Percentiles rank a stretch among this genome's conserved stretches.
phyloP scores from a whole-genome alignment of 1,140 invertebrate genomes.

The Drosophila tani region DNA sequence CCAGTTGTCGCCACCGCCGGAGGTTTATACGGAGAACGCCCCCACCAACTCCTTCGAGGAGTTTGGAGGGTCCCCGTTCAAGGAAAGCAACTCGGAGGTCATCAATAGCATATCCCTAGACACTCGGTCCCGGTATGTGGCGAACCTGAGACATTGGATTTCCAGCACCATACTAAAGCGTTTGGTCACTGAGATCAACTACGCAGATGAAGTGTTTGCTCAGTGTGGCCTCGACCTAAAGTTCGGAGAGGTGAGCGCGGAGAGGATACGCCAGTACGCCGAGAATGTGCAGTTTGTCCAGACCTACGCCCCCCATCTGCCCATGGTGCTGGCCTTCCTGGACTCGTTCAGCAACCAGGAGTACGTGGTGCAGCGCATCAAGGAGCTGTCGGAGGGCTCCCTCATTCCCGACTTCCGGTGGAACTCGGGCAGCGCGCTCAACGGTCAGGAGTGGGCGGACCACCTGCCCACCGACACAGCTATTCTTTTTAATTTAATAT shows the following conservation, averaged over 20 bases:
- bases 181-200: constrained; percentile 89
- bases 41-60: constrained; percentile 75
- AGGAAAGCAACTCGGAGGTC: constrained; percentile 79
- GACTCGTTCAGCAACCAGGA: constrained; percentile 93
- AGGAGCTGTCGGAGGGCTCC: constrained; percentile 90
- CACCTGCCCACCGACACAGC: constrained; percentile 92
- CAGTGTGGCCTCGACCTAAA: constrained; percentile 90
- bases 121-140: constrained; percentile 77
- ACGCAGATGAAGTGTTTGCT: constrained; percentile 89
- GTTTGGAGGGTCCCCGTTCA: constrained; percentile 62
- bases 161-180: constrained; percentile 91
- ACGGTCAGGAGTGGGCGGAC: constrained; percentile 91
- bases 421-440: constrained; percentile 90
- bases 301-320: constrained; percentile 89
- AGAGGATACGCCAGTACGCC: constrained; percentile 89
- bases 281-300: constrained; percentile 87
- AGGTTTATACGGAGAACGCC: constrained; percentile 63
- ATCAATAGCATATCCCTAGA: constrained; percentile 78
- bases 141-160: constrained; percentile 89
- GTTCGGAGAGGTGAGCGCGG: constrained; percentile 89
- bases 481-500: constrained; percentile 93
- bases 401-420: constrained; percentile 93
- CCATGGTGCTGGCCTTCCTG: constrained; percentile 90
- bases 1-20: constrained; percentile 71
- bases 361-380: constrained; percentile 91